phyloP scores from a whole-genome alignment of 2,113 vertebrate genomes.

The Anseranas semipalmata region DNA sequence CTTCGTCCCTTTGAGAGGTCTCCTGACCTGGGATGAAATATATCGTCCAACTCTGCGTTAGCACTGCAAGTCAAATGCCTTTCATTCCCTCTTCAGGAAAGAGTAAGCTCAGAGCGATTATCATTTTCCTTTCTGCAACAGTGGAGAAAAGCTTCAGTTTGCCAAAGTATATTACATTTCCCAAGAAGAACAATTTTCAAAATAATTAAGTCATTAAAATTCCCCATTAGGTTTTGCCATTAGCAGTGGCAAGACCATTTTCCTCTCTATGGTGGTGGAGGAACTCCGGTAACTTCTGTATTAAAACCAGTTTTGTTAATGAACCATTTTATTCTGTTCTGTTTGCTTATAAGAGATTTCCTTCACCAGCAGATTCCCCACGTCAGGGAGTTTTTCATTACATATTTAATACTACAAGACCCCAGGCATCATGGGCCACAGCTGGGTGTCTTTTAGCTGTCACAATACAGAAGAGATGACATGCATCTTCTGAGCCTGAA shows the following conservation, averaged over 20 bases:
- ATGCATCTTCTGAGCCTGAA: not conserved
- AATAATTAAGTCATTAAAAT: slow-evolving; percentile 46
- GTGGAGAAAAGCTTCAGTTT: not conserved
- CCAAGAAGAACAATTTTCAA: not conserved
- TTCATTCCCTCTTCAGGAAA: not conserved
- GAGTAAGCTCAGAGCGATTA: not conserved
- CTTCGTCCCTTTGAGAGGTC: not conserved
- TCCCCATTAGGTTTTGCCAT: not conserved
- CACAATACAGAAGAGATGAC: not conserved
- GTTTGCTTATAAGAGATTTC: not conserved
- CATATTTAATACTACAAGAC: not conserved
- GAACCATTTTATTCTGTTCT: slow-evolving; percentile 7
- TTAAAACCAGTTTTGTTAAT: not conserved
- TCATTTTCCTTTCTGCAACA: not conserved
- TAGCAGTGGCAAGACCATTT: not conserved
- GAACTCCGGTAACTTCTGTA: not conserved
- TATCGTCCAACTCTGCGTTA: accelerated
- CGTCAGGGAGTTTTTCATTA: not conserved
- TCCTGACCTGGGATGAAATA: not conserved
- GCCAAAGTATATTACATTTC: not conserved
- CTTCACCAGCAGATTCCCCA: not conserved
- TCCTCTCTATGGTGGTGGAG: not conserved
- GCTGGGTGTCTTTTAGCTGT: not conserved
- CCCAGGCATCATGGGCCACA: not conserved
- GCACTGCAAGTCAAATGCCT: not conserved